Evolutionary conservation across 1,140 invertebrate species (phyloP).

Genomic region (Sinonovacula constricta): DNA sequence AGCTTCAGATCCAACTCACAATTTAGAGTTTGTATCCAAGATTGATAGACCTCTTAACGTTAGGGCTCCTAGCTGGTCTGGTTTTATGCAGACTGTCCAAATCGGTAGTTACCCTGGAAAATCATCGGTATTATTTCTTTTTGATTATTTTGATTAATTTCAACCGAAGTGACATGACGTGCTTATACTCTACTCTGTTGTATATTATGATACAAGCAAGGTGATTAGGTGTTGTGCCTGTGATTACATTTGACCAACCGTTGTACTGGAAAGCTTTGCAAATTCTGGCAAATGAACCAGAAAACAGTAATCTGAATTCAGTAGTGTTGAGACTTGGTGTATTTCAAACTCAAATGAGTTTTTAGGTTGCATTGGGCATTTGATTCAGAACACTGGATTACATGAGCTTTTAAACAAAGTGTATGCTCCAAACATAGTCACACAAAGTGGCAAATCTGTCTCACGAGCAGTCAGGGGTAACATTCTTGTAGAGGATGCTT

Average conservation of each 20-base stretch:
- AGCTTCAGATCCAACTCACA: too few species aligned
- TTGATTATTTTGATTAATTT: conserved; percentile 69
- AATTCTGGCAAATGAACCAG: too few species aligned
- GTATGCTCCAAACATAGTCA: too few species aligned
- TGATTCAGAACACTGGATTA: conserved; percentile 55
- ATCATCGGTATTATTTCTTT: conserved; percentile 60
- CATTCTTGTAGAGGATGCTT: too few species aligned
- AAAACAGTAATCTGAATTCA: too few species aligned
- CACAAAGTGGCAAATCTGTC: too few species aligned
- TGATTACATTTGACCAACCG: too few species aligned
- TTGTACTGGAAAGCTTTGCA: too few species aligned
- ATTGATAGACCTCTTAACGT: conserved; percentile 33
- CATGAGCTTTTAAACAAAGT: conserved; percentile 54
- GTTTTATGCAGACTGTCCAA: conserved; percentile 44
- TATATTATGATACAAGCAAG: conserved; percentile 54
- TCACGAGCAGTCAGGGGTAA: too few species aligned
- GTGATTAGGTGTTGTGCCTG: conserved; percentile 52
- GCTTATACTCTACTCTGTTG: conserved; percentile 63
- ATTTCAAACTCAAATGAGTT: too few species aligned
- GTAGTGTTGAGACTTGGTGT: too few species aligned
- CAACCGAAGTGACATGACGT: conserved; percentile 62
- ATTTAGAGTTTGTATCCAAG: conserved; percentile 47
- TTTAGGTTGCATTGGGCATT: too few species aligned
- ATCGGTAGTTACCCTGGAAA: conserved; percentile 54
- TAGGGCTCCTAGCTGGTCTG: conserved; percentile 44